Conservation (phyloP, 2,113 vertebrate species). For the Passerina amoena region DNA sequence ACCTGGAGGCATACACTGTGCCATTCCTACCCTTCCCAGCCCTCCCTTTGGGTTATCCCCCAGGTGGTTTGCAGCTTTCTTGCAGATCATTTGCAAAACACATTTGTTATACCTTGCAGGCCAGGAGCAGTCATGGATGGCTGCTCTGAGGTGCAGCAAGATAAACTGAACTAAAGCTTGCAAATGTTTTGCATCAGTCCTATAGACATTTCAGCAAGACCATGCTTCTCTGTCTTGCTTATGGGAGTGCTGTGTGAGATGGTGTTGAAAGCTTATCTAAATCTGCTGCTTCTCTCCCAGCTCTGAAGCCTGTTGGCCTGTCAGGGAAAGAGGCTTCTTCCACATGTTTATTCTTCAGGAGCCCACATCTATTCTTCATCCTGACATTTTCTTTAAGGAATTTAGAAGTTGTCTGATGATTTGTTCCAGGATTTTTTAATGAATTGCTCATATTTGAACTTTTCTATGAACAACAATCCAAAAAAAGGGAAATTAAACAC, state of each 20-base stretch:
- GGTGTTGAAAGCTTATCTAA: not conserved
- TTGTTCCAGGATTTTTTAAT: not conserved
- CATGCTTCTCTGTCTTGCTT: not conserved
- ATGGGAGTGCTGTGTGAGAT: not conserved
- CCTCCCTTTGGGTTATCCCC: not conserved
- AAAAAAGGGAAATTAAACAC: not conserved
- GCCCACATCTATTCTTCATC: not conserved
- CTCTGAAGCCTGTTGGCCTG: not conserved
- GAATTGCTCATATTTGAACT: not conserved
- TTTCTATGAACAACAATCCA: not conserved
- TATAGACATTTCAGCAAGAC: not conserved
- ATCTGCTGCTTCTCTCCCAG: not conserved
- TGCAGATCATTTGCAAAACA: not conserved
- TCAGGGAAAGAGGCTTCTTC: not conserved
- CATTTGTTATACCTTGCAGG: fast-evolving
- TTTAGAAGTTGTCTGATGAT: not conserved
- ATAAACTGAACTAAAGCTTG: not conserved
- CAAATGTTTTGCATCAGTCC: not conserved
- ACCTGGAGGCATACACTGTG: not conserved
- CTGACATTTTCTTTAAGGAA: not conserved
- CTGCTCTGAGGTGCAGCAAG: not conserved
- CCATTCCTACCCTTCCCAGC: not conserved
- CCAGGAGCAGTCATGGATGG: fast-evolving
- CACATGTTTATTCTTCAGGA: not conserved
- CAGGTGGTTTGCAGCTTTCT: not conserved